A percentile compares a stretch with the other conserved stretches of the same genome.
These are phyloP conservation scores for Virgularia gustaviana DNA, from an alignment of 92 coral and sea anemone species.

Conservation along the genomic window DNA sequence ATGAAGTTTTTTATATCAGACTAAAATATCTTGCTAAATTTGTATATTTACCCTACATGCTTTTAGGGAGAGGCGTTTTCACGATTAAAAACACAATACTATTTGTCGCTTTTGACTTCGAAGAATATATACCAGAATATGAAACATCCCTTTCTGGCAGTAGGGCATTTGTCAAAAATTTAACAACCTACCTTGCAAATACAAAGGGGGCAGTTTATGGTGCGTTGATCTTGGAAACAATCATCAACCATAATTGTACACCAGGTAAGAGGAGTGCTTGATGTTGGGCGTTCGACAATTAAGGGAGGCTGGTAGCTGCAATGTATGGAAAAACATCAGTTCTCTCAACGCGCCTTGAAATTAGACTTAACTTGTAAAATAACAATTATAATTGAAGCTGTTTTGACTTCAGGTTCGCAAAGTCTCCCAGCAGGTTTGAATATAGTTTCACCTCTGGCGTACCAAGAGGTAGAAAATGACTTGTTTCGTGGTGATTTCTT, in stretches of 20 bases:
- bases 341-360: no score
- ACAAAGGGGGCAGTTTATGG: constrained; percentile 50
- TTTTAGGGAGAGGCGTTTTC: no score
- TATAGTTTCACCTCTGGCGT: neutral
- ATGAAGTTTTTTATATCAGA: no score
- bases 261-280: no score
- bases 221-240: constrained; percentile 59
- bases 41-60: no score
- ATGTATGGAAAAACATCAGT: no score
- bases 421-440: neutral
- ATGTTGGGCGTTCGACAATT: no score
- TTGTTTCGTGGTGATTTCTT: constrained; percentile 52
- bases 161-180: constrained; percentile 28
- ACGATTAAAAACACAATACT: constrained; percentile 42
- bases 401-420: no score
- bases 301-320: no score
- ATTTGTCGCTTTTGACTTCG: constrained; percentile 68
- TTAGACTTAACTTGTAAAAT: no score
- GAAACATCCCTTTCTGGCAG: constrained; percentile 42
- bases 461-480: constrained; percentile 11
- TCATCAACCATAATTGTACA: constrained; percentile 57
- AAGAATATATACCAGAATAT: constrained; percentile 39
- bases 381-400: no score
- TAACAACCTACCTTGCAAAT: constrained; percentile 37
- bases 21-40: no score